Evolutionary conservation across 2,113 vertebrate species (phyloP).

Genomic region (Rissa tridactyla): DNA sequence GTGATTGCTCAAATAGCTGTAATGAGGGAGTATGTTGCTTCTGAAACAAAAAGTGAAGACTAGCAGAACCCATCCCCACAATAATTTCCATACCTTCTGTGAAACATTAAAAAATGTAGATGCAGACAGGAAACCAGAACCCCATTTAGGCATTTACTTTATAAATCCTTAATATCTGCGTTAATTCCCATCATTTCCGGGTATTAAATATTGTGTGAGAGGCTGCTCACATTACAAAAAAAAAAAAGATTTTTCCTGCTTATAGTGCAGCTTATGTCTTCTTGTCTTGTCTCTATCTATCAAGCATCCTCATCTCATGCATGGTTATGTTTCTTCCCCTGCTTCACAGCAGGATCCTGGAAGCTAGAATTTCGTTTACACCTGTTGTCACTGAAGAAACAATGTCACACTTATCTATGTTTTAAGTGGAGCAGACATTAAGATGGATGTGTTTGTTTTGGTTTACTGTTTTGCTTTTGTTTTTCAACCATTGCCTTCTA

Average conservation of each 20-base stretch:
- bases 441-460: background rate
- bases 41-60: background rate
- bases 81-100: background rate
- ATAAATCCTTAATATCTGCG: background rate
- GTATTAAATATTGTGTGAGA: background rate
- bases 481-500: background rate
- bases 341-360: background rate
- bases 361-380: background rate
- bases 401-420: background rate
- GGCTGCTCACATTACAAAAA: background rate
- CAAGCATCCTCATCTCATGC: fast-evolving
- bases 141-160: background rate
- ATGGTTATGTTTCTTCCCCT: background rate
- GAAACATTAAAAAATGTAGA: background rate
- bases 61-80: background rate
- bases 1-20: background rate
- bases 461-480: background rate
- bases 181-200: background rate
- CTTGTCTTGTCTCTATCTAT: background rate
- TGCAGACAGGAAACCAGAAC: background rate
- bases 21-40: background rate
- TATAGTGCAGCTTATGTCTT: background rate
- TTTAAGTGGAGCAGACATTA: background rate
- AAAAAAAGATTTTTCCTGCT: background rate
- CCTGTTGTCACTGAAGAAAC: background rate